phyloP scores from a whole-genome alignment of 2,113 vertebrate species.

The Rallus limicola region DNA sequence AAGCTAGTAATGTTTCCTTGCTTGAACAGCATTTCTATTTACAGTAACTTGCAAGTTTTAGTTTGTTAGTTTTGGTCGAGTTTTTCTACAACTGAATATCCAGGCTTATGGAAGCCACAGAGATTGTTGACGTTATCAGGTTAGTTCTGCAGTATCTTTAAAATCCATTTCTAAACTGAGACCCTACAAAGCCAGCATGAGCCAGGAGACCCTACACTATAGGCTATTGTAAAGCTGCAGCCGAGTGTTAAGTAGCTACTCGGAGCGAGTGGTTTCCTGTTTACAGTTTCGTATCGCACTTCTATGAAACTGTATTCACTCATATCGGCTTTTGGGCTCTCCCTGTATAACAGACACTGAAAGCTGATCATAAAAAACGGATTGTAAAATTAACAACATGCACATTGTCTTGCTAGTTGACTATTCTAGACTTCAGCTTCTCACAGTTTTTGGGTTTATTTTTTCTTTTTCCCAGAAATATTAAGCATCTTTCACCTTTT shows the following conservation, averaged over 20 bases:
- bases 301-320: too few relatives aligned
- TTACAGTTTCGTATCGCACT: not conserved
- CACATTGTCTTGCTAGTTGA: conserved; percentile 18
- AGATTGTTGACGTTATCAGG: not conserved
- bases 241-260: not conserved
- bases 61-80: too few relatives aligned
- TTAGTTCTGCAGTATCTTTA: not conserved
- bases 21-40: not conserved
- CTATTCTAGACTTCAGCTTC: not conserved
- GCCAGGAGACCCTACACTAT: not conserved
- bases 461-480: not conserved
- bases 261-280: not conserved
- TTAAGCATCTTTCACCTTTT: conserved; percentile 39
- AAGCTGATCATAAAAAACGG: conserved; percentile 18
- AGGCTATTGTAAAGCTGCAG: not conserved
- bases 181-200: not conserved
- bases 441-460: not conserved
- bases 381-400: conserved; percentile 52
- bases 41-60: not conserved
- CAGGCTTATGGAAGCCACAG: not conserved
- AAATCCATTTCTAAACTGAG: not conserved
- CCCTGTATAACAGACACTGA: conserved; percentile 6
- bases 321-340: not conserved
- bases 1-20: not conserved
- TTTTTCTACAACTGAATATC: not conserved